Evolutionary conservation across 2,113 vertebrate species (phyloP).

Genomic region (Galemys pyrenaicus): DNA sequence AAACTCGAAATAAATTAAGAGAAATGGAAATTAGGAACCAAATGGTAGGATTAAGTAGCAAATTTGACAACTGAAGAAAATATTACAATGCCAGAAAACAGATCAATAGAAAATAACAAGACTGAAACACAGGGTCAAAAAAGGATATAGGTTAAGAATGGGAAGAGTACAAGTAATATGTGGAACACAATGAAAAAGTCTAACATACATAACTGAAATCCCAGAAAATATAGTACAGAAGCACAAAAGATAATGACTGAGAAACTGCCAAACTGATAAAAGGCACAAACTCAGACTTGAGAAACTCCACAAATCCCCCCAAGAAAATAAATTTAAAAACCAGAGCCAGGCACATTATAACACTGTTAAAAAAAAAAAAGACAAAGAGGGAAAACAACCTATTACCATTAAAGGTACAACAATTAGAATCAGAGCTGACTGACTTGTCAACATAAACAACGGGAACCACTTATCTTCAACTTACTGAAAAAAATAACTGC

Average conservation of each 20-base stretch:
- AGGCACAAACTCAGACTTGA: neutral
- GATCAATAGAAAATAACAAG: neutral
- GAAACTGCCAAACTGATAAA: neutral
- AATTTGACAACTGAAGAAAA: conserved; percentile 25
- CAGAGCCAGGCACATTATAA: neutral
- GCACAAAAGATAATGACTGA: neutral
- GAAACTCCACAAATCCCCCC: neutral
- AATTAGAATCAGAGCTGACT: neutral
- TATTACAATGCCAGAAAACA: neutral
- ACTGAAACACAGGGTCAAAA: neutral
- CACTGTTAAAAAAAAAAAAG: neutral
- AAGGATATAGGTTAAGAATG: neutral
- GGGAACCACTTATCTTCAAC: neutral
- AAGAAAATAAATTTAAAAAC: neutral
- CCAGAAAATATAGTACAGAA: neutral
- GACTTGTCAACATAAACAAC: neutral
- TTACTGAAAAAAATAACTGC: conserved; percentile 18
- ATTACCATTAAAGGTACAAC: conserved; percentile 13
- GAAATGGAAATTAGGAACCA: conserved; percentile 2
- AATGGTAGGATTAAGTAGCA: neutral
- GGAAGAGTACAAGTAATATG: neutral
- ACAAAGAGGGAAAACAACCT: neutral
- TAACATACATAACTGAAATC: neutral
- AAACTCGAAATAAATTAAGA: neutral
- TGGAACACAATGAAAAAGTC: neutral